Conservation (phyloP, 1,140 invertebrate genomes). For the Diuraphis noxia region DNA sequence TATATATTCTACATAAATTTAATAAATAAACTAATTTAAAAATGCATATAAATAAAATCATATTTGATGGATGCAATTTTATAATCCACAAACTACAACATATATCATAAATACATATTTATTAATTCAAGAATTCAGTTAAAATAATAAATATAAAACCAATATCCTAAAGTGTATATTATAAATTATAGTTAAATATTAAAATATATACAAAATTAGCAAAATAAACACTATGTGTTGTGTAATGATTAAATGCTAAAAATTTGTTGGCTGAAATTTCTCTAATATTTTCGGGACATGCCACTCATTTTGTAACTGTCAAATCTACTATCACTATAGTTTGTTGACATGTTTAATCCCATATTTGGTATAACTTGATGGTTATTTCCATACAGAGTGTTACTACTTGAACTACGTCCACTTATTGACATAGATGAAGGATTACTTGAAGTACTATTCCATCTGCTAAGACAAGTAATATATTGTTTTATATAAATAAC, state of each 20-base stretch:
- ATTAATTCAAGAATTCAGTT: not conserved
- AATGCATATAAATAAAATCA: not conserved
- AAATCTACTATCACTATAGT: conserved; percentile 47
- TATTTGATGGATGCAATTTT: not conserved
- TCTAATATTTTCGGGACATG: conserved; percentile 44
- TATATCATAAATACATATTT: not conserved
- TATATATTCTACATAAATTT: not conserved
- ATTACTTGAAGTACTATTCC: conserved; percentile 43
- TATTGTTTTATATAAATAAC: not conserved
- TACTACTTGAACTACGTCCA: conserved; percentile 45
- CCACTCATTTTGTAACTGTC: conserved; percentile 45
- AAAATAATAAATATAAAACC: not conserved
- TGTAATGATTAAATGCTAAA: not conserved
- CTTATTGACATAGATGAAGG: conserved; percentile 42
- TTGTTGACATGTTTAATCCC: conserved; percentile 41
- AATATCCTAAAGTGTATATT: not conserved
- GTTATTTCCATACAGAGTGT: conserved; percentile 33
- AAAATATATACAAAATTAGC: not conserved
- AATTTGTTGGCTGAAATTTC: not conserved
- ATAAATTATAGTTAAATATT: not conserved
- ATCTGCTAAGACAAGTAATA: conserved; percentile 17
- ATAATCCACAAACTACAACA: not conserved
- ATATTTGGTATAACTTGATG: conserved; percentile 48
- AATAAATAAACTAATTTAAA: not conserved
- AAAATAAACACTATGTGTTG: not conserved